Evolutionary conservation across 1,140 invertebrate genomes (phyloP).

Genomic region (Drosophila trapezifrons): DNA sequence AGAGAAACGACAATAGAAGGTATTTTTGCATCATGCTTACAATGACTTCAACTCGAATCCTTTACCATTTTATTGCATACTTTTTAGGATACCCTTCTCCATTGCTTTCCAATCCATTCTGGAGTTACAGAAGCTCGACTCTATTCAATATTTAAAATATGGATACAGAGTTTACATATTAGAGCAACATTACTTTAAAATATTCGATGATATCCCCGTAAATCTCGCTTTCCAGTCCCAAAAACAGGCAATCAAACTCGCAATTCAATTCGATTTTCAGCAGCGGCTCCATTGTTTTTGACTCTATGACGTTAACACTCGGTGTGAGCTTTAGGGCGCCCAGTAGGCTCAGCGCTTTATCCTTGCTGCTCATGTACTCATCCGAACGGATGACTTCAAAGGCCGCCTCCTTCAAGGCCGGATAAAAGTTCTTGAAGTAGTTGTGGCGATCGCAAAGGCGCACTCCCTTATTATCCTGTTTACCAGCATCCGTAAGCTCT

Average conservation of each 20-base stretch:
- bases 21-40: too few relatives aligned
- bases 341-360: conserved; percentile 33
- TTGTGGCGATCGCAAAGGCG: conserved; percentile 71
- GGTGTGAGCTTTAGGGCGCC: conserved; percentile 54
- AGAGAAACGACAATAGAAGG: too few relatives aligned
- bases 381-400: conserved; percentile 22
- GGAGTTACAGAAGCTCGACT: too few relatives aligned
- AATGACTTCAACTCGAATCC: too few relatives aligned
- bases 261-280: conserved; percentile 61
- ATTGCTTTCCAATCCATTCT: too few relatives aligned
- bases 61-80: too few relatives aligned
- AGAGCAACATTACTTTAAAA: conserved; percentile 60
- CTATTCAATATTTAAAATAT: too few relatives aligned
- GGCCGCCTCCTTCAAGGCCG: too few relatives aligned
- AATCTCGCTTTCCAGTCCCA: conserved; percentile 44
- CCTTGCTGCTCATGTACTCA: conserved; percentile 6
- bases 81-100: too few relatives aligned
- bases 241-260: conserved; percentile 60
- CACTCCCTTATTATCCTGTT: conserved; percentile 11
- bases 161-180: too few relatives aligned
- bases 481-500: conserved; percentile 54
- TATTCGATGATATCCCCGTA: conserved; percentile 48
- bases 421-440: conserved; percentile 66
- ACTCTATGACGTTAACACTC: conserved; percentile 4
- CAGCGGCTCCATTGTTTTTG: conserved; percentile 17